Evolutionary conservation across 1,140 invertebrate species (phyloP).

Genomic region (Trichomalopsis sarcophagae): DNA sequence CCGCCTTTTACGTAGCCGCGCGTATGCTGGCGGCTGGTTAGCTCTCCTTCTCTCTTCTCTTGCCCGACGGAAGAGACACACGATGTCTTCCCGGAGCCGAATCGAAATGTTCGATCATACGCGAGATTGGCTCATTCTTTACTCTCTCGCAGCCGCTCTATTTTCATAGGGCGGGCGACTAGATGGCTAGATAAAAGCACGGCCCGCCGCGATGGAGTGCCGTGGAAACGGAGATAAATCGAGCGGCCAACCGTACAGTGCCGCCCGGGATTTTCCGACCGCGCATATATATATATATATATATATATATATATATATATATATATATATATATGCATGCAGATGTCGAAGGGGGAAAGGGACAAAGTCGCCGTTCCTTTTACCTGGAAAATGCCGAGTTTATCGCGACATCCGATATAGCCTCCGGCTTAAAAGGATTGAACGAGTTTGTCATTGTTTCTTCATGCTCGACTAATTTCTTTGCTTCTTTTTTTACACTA

Average conservation of each 20-base stretch:
- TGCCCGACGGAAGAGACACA: conserved; percentile 22
- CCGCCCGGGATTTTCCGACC: conserved; percentile 3
- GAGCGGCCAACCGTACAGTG: conserved; percentile 29
- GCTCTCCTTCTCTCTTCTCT: neutral
- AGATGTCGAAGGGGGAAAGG: neutral
- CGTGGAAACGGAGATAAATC: conserved; percentile 51
- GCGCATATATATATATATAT: neutral
- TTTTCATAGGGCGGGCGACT: conserved; percentile 57
- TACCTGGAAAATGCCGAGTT: conserved; percentile 49
- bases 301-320: neutral
- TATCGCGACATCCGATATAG: conserved; percentile 32
- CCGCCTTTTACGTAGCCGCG: neutral
- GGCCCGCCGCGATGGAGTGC: conserved; percentile 34
- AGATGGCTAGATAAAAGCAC: conserved; percentile 53
- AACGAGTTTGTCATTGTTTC: neutral
- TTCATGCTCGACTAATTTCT: neutral
- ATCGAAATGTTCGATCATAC: conserved; percentile 69
- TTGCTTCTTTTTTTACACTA: too few relatives aligned
- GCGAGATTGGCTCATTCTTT: conserved; percentile 69
- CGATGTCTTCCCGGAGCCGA: conserved; percentile 53
- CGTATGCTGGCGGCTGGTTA: neutral
- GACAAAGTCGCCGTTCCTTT: conserved; percentile 30
- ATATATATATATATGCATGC: too few relatives aligned
- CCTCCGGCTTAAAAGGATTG: conserved; percentile 32
- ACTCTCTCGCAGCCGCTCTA: conserved; percentile 56